A percentile compares a stretch with the other conserved stretches of the same genome.
Evolutionary conservation across 2,888 invertebrate genomes (phyloP).

Genomic region (Cristatella mucedo): DNA sequence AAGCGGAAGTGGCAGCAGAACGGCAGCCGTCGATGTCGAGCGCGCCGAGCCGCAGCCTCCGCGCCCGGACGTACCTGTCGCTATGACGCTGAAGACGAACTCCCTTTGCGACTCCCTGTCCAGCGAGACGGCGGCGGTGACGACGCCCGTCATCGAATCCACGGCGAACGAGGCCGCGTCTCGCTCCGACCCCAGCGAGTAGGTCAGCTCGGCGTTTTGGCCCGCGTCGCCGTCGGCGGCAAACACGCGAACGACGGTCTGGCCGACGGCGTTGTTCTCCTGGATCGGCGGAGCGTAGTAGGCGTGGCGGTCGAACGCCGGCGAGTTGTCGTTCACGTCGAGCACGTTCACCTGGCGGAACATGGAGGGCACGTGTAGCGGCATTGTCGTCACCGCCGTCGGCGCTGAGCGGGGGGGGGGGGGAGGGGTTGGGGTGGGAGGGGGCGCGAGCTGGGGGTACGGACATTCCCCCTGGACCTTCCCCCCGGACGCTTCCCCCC

Average conservation of each 20-base stretch:
- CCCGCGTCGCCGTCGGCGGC: conserved; percentile 21
- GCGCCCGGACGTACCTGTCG: conserved; percentile 5
- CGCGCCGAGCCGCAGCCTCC: too few species aligned
- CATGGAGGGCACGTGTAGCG: too few species aligned
- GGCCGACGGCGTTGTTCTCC: conserved; percentile 26
- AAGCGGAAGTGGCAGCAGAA: too few species aligned
- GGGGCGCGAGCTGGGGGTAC: too few species aligned
- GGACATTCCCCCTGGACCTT: too few species aligned
- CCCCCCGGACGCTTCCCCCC: too few species aligned
- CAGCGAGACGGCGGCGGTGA: conserved; percentile 43
- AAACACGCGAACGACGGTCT: conserved; percentile 19
- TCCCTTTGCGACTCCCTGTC: conserved; percentile 1
- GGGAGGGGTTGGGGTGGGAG: too few species aligned
- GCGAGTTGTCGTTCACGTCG: conserved; percentile 45
- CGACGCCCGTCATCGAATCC: conserved; percentile 65
- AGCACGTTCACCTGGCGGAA: conserved; percentile 72
- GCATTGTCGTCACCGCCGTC: too few species aligned
- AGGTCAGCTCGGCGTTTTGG: conserved; percentile 5
- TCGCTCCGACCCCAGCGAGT: conserved; percentile 1
- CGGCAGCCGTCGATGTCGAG: too few species aligned
- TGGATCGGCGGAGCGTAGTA: conserved; percentile 15
- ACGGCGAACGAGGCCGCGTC: conserved; percentile 38
- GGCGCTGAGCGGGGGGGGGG: too few species aligned
- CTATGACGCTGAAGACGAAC: conserved; percentile 1
- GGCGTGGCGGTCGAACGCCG: conserved; percentile 12